A percentile compares a stretch with the other conserved stretches of the same genome.
Conservation (phyloP, 2,888 invertebrate genomes). For the Folsomia candida region DNA sequence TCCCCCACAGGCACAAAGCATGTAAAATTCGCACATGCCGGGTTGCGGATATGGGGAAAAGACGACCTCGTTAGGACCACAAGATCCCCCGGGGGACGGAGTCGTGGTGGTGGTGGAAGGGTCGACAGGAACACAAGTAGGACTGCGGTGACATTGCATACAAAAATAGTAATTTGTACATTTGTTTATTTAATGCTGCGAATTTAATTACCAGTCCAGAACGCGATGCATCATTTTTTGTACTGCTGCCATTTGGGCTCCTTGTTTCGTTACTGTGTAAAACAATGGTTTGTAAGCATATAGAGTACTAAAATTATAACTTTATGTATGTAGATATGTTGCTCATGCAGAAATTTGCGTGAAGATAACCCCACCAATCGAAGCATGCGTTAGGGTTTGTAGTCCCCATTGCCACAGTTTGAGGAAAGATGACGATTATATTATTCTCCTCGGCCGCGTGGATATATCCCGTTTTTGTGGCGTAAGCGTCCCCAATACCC, state of each 20-base stretch:
- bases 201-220: constrained; percentile 26
- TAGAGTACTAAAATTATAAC: too few relatives aligned
- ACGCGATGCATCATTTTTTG: constrained; percentile 35
- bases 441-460: constrained; percentile 46
- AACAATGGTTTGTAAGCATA: too few relatives aligned
- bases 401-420: constrained; percentile 23
- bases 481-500: constrained; percentile 33
- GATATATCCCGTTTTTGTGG: constrained; percentile 41
- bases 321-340: too few relatives aligned
- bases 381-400: neutral
- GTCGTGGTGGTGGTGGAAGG: constrained; percentile 7
- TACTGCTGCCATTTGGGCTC: constrained; percentile 41
- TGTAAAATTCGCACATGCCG: constrained; percentile 34
- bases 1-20: constrained; percentile 39
- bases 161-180: too few relatives aligned
- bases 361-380: constrained; percentile 2
- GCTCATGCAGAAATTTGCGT: neutral
- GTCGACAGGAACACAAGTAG: too few relatives aligned
- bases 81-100: constrained; percentile 20
- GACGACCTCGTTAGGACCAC: constrained; percentile 34
- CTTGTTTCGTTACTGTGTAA: constrained; percentile 28
- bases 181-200: too few relatives aligned
- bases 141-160: constrained; percentile 9
- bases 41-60: constrained; percentile 33
- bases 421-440: constrained; percentile 47